Percentiles rank a stretch among this genome's conserved stretches.
These are phyloP conservation scores for Eptesicus fuscus DNA, from an alignment of 2,113 vertebrate genomes.

Conservation along the genomic window DNA sequence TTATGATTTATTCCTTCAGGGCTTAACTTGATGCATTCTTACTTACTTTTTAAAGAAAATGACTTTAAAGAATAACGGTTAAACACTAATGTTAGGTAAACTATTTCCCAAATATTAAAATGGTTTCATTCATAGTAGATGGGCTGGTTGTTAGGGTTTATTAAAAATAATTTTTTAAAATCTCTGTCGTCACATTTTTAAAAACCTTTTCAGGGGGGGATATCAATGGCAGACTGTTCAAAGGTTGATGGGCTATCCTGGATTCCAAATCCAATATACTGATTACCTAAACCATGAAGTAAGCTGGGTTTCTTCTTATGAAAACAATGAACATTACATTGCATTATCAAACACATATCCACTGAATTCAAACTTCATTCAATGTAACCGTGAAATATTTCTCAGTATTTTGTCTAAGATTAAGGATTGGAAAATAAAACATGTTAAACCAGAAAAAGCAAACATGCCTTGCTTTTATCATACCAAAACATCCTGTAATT, in stretches of 20 bases:
- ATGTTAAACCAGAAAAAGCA: neutral
- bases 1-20: neutral
- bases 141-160: neutral
- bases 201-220: neutral
- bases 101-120: neutral
- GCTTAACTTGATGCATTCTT: neutral
- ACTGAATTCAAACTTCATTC: neutral
- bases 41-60: constrained; percentile 18
- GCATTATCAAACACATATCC: neutral
- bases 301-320: constrained; percentile 1
- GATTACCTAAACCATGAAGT: neutral
- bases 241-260: neutral
- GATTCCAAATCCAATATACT: neutral
- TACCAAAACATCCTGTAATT: neutral
- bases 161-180: neutral
- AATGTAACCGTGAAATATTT: neutral
- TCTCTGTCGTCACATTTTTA: neutral
- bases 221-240: neutral
- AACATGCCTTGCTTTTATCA: neutral
- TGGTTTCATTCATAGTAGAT: neutral
- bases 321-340: neutral
- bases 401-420: neutral
- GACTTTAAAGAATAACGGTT: neutral
- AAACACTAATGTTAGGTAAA: neutral
- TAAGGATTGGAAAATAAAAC: neutral